Conservation (phyloP, 2,888 invertebrate species). For the Synergus itoensis region DNA sequence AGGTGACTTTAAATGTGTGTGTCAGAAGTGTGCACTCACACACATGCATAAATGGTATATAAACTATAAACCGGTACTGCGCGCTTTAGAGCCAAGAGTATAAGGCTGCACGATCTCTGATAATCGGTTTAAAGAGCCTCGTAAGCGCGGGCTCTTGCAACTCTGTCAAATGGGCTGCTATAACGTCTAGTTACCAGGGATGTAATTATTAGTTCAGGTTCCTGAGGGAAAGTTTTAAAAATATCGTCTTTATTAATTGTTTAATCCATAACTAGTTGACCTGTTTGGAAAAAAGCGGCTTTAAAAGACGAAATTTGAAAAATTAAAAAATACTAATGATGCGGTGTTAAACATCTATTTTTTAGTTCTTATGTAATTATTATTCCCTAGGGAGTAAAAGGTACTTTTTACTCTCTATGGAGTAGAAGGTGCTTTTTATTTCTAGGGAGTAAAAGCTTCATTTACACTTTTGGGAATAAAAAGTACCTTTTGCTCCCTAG, state of each 20-base stretch:
- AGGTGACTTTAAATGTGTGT: slow-evolving; percentile 28
- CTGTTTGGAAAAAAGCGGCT: background rate
- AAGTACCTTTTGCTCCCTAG: no score
- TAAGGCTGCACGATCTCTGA: slow-evolving; percentile 50
- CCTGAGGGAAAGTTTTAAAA: slow-evolving; percentile 19
- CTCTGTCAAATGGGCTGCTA: slow-evolving; percentile 50
- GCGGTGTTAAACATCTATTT: no score
- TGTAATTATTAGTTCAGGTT: slow-evolving; percentile 52
- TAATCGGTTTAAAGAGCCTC: slow-evolving; percentile 58
- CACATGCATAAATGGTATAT: slow-evolving; percentile 33
- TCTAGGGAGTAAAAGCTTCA: no score
- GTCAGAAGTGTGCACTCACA: background rate
- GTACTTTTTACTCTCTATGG: no score
- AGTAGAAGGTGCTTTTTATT: no score
- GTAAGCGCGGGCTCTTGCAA: slow-evolving; percentile 53
- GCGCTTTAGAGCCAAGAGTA: slow-evolving; percentile 27
- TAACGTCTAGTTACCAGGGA: slow-evolving; percentile 42
- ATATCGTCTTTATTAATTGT: slow-evolving; percentile 20
- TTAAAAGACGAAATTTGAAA: no score
- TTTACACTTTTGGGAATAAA: no score
- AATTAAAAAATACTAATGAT: no score
- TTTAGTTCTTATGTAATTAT: no score
- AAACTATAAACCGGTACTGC: slow-evolving; percentile 43
- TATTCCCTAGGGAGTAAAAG: no score
- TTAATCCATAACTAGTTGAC: background rate